Percentiles rank a stretch among this genome's conserved stretches.
These are phyloP conservation scores for Tiliacea aurago DNA, from an alignment of 2,888 invertebrate species.

Conservation along the genomic window DNA sequence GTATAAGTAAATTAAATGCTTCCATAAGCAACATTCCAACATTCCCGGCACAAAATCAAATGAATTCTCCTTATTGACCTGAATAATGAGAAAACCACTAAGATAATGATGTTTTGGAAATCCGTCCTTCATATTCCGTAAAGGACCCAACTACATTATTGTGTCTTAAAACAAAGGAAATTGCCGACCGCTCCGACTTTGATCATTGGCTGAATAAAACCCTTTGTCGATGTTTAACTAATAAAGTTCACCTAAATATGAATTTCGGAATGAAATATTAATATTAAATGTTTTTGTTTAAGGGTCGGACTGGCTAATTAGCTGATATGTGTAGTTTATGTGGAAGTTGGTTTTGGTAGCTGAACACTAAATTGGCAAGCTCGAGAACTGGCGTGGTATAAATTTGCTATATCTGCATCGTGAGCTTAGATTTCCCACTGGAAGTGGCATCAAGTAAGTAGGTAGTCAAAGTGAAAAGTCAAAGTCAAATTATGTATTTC, in stretches of 20 bases:
- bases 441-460: conserved; percentile 50
- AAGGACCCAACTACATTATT: conserved; percentile 55
- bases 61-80: conserved; percentile 50
- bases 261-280: conserved; percentile 50
- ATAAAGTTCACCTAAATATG: conserved; percentile 63
- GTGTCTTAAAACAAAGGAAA: conserved; percentile 67
- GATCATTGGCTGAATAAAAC: conserved; percentile 65
- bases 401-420: conserved; percentile 66
- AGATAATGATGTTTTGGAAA: conserved; percentile 66
- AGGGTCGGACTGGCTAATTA: conserved; percentile 63
- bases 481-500: too few species aligned
- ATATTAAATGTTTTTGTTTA: conserved; percentile 54
- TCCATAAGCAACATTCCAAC: conserved; percentile 8
- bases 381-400: conserved; percentile 68
- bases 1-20: conserved; percentile 22
- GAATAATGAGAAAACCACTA: conserved; percentile 55
- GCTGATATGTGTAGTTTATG: conserved; percentile 58
- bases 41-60: conserved; percentile 34
- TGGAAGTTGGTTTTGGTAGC: conserved; percentile 53
- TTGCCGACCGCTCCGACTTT: conserved; percentile 63
- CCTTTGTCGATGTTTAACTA: conserved; percentile 66
- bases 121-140: conserved; percentile 63
- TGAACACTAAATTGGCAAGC: conserved; percentile 71
- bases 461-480: too few species aligned
- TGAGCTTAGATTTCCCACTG: conserved; percentile 44